phyloP scores from a whole-genome alignment of 2,113 vertebrate genomes.

The Collichthys lucidus region DNA sequence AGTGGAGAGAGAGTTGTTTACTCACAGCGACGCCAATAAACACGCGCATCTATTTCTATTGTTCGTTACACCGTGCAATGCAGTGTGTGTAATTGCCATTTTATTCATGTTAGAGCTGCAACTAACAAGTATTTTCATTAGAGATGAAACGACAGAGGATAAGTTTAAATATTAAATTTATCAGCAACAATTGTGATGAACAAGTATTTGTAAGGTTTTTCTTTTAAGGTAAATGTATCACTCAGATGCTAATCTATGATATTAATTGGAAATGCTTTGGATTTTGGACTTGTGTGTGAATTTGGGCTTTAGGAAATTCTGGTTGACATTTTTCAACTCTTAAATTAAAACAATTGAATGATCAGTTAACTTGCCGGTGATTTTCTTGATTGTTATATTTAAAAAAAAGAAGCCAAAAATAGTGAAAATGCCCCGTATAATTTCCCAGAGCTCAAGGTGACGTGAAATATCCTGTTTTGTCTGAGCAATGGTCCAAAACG shows the following conservation, averaged over 20 bases:
- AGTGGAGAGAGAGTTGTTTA: slow-evolving; percentile 24
- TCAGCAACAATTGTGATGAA: not conserved
- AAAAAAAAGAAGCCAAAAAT: not conserved
- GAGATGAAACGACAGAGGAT: not conserved
- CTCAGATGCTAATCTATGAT: not conserved
- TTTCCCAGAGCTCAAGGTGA: not conserved
- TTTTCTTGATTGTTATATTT: slow-evolving; percentile 4
- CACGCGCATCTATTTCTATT: not conserved
- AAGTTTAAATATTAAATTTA: not conserved
- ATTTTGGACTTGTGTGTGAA: not conserved
- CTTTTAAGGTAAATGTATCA: not conserved
- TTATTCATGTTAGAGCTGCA: not conserved
- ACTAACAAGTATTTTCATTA: not conserved
- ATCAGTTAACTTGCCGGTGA: not conserved
- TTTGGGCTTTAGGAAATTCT: not conserved
- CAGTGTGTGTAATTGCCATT: not conserved
- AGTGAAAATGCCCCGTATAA: not conserved
- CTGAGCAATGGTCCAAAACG: not conserved
- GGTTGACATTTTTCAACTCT: not conserved
- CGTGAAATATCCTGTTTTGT: not conserved
- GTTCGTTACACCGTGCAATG: slow-evolving; percentile 16
- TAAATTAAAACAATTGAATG: not conserved
- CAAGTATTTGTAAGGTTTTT: not conserved
- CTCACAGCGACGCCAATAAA: not conserved
- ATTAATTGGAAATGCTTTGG: not conserved